These are phyloP conservation scores for Cheumatopsyche charites DNA, from an alignment of 1,140 invertebrate genomes.

Conservation along the genomic window DNA sequence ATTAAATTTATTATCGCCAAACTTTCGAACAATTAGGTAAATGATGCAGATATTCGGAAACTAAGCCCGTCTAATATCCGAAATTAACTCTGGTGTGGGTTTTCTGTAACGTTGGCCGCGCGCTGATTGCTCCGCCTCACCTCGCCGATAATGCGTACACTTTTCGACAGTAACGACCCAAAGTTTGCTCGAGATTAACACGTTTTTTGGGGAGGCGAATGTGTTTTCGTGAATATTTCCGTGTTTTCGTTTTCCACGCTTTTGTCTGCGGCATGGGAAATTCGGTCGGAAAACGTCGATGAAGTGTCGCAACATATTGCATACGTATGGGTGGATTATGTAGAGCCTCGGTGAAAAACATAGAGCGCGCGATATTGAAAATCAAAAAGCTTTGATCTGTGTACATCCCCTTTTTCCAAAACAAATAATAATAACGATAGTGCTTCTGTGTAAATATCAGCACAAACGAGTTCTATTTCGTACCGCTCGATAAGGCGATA, in stretches of 20 bases:
- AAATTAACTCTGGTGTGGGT: slow-evolving; percentile 17
- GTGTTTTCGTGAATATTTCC: neutral
- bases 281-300: neutral
- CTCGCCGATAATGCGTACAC: slow-evolving; percentile 10
- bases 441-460: neutral
- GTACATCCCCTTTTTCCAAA: neutral
- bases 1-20: slow-evolving; percentile 34
- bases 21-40: slow-evolving; percentile 31
- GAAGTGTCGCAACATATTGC: neutral
- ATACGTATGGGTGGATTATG: neutral
- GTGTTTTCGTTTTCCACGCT: neutral
- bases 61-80: slow-evolving; percentile 26
- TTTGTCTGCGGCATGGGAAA: neutral
- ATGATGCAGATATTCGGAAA: slow-evolving; percentile 28
- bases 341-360: neutral
- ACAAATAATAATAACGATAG: slow-evolving; percentile 8
- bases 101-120: slow-evolving; percentile 1
- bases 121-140: slow-evolving; percentile 25
- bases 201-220: neutral
- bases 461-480: no score
- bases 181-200: neutral
- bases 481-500: no score
- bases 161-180: slow-evolving; percentile 10
- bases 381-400: no score
- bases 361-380: neutral